phyloP scores from a whole-genome alignment of 35 echinoderm and acorn worm species.

The Stichopus chloronotus region DNA sequence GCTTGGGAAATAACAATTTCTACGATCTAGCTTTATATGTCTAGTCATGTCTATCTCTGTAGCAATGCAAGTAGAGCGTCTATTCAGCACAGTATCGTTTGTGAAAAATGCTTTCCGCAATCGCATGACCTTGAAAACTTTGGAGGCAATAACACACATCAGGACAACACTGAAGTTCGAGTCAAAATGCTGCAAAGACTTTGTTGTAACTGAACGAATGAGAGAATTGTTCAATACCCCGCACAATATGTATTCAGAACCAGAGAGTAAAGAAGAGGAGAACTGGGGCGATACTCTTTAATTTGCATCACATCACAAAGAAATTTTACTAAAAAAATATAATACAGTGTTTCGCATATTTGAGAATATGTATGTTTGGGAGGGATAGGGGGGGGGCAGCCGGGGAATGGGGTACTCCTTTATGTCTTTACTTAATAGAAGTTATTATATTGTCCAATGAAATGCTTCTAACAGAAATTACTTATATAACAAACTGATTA shows the following conservation, averaged over 20 bases:
- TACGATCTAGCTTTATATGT: not conserved
- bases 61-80: slow-evolving; percentile 22
- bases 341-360: too few relatives aligned
- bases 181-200: slow-evolving; percentile 29
- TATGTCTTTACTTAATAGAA: too few relatives aligned
- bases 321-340: too few relatives aligned
- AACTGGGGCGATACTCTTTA: too few relatives aligned
- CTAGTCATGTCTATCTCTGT: not conserved
- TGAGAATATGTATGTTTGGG: too few relatives aligned
- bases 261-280: too few relatives aligned
- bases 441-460: too few relatives aligned
- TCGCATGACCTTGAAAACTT: not conserved
- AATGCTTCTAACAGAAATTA: too few relatives aligned
- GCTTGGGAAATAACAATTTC: not conserved
- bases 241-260: not conserved
- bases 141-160: slow-evolving; percentile 39
- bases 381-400: too few relatives aligned
- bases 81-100: slow-evolving; percentile 13
- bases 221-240: not conserved
- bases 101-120: slow-evolving; percentile 17
- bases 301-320: too few relatives aligned
- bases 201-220: not conserved
- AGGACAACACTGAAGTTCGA: slow-evolving; percentile 25
- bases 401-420: too few relatives aligned
- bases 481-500: too few relatives aligned